These are phyloP conservation scores for Leptoteleia sp. DNA, from an alignment of 1,140 invertebrate genomes.

Conservation along the genomic window DNA sequence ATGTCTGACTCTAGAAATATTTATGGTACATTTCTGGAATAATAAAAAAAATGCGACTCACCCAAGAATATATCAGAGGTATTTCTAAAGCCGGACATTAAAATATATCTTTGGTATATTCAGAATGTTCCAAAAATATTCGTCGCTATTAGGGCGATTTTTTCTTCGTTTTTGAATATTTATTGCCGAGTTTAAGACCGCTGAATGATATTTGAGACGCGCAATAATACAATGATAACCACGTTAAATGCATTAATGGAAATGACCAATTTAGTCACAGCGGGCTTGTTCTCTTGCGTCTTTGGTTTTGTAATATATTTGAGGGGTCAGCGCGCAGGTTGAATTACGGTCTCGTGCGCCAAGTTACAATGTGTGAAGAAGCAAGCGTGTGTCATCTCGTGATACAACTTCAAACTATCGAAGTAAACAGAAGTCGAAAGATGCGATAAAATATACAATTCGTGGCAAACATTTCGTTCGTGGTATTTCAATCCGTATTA, in stretches of 20 bases:
- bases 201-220: constrained; percentile 11
- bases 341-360: constrained; percentile 55
- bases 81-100: too few species aligned
- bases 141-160: too few species aligned
- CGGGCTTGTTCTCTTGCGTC: constrained; percentile 33
- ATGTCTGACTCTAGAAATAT: too few species aligned
- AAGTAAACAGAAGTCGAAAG: constrained; percentile 4
- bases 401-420: constrained; percentile 25
- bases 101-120: too few species aligned
- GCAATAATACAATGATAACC: constrained; percentile 36
- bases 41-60: too few species aligned
- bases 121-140: too few species aligned
- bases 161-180: too few species aligned
- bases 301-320: constrained; percentile 56
- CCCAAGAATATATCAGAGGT: too few species aligned
- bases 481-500: too few species aligned
- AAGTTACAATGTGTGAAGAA: constrained; percentile 49
- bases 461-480: too few species aligned
- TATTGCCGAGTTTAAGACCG: background rate
- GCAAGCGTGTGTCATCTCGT: constrained; percentile 57
- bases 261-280: constrained; percentile 43
- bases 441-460: constrained; percentile 6
- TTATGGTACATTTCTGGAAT: too few species aligned
- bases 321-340: constrained; percentile 55
- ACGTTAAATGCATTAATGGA: constrained; percentile 42